Evolutionary conservation across 92 coral and sea anemone genomes (phyloP).

Genomic region (Bergia sp.): DNA sequence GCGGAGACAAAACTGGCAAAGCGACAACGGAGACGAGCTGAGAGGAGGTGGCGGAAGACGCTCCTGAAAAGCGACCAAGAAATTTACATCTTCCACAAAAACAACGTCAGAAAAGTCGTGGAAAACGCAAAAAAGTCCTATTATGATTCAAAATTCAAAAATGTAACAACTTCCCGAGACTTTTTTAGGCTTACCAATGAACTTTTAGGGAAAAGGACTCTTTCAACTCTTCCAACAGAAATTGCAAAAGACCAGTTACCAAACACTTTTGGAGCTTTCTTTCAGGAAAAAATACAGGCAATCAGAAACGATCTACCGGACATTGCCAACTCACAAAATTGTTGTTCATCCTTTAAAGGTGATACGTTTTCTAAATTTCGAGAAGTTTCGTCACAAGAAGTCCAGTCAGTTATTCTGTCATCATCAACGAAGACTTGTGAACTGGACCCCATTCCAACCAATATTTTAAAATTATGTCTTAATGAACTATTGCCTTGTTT

Average conservation of each 20-base stretch:
- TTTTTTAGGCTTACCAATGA: slow-evolving; percentile 18
- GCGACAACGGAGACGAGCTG: slow-evolving; percentile 23
- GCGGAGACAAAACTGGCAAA: slow-evolving; percentile 21
- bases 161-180: slow-evolving; percentile 20
- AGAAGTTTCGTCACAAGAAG: slow-evolving; percentile 19
- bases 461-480: slow-evolving; percentile 1
- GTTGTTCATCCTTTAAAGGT: slow-evolving; percentile 12
- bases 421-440: slow-evolving; percentile 19
- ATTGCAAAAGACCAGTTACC: slow-evolving; percentile 19
- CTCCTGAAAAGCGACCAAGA: slow-evolving; percentile 21
- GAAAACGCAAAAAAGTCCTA: slow-evolving; percentile 19
- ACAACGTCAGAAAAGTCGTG: slow-evolving; percentile 20
- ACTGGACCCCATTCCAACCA: slow-evolving; percentile 19
- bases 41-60: slow-evolving; percentile 23
- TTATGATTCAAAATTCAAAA: slow-evolving; percentile 16
- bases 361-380: slow-evolving; percentile 10
- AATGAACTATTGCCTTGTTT: slow-evolving; percentile 18
- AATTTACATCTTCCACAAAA: slow-evolving; percentile 17
- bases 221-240: slow-evolving; percentile 15
- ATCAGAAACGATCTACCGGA: slow-evolving; percentile 5
- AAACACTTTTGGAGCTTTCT: slow-evolving; percentile 3
- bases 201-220: slow-evolving; percentile 10
- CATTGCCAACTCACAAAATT: slow-evolving; percentile 19
- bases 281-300: slow-evolving; percentile 12
- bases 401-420: slow-evolving; percentile 19